These are phyloP conservation scores for Amniataba percoides DNA, from an alignment of 2,797 vertebrate species.

Conservation along the genomic window DNA sequence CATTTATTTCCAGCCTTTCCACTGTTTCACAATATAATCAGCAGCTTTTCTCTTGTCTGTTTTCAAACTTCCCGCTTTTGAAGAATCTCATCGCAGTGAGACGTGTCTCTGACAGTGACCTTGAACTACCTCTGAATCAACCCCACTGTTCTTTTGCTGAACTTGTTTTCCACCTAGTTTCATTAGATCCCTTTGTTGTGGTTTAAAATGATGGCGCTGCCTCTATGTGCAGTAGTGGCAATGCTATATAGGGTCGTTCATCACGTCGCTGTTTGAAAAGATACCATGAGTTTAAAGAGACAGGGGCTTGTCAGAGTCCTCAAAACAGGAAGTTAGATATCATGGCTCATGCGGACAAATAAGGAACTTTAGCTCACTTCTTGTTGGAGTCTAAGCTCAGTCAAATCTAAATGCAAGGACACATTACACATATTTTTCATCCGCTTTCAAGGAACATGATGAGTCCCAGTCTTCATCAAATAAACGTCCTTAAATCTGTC, in stretches of 20 bases:
- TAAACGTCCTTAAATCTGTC: background rate
- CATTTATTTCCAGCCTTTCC: conserved; percentile 16
- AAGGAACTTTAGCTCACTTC: background rate
- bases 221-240: background rate
- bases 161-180: conserved; percentile 2
- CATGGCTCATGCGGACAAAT: background rate
- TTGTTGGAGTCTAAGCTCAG: background rate
- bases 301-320: background rate
- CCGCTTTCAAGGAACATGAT: background rate
- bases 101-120: conserved; percentile 26
- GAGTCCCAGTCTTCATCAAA: background rate
- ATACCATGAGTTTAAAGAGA: conserved; percentile 2
- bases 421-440: background rate
- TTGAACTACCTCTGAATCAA: conserved; percentile 22
- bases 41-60: conserved; percentile 48
- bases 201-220: background rate
- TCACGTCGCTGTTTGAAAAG: background rate
- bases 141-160: background rate
- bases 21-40: conserved; percentile 28
- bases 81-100: conserved; percentile 10
- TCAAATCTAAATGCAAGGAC: background rate
- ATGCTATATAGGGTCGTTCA: background rate
- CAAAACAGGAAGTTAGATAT: background rate
- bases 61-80: conserved; percentile 49
- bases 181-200: background rate